Conservation (phyloP, 2,113 vertebrate species). For the Nesospiza acunhae region DNA sequence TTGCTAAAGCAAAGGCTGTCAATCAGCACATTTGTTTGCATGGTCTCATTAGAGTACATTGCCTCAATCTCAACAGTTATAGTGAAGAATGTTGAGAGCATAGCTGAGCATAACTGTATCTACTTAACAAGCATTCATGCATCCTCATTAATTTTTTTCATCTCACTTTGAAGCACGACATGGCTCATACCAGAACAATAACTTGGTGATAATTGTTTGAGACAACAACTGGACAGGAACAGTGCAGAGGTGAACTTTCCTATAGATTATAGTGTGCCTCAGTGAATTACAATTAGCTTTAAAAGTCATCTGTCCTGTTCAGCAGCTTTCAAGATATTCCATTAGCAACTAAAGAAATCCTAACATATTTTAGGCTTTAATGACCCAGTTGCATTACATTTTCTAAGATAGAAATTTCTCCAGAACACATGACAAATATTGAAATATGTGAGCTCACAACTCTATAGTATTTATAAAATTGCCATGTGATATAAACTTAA, state of each 20-base stretch:
- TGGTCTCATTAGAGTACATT: slow-evolving; percentile 64
- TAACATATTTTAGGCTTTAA: slow-evolving; percentile 36
- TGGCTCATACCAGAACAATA: slow-evolving; percentile 69
- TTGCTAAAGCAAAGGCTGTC: slow-evolving; percentile 67
- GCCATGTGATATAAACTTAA: slow-evolving; percentile 44
- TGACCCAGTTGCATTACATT: neutral
- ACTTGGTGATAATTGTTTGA: slow-evolving; percentile 76
- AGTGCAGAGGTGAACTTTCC: slow-evolving; percentile 74
- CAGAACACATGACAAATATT: neutral
- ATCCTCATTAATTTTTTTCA: slow-evolving; percentile 76
- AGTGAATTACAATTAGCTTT: slow-evolving; percentile 76
- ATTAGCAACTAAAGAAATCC: slow-evolving; percentile 38
- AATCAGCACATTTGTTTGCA: slow-evolving; percentile 69
- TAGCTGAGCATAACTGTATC: slow-evolving; percentile 73
- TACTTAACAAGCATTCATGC: slow-evolving; percentile 76
- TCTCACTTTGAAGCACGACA: slow-evolving; percentile 75
- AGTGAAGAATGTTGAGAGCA: slow-evolving; percentile 54
- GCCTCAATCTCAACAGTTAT: slow-evolving; percentile 42
- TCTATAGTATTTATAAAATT: slow-evolving; percentile 39
- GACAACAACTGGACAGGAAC: slow-evolving; percentile 79
- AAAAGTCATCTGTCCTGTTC: slow-evolving; percentile 62
- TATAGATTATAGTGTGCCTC: slow-evolving; percentile 64
- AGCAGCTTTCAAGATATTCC: slow-evolving; percentile 62
- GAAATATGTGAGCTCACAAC: neutral
- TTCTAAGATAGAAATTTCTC: neutral